Percentiles rank a stretch among this genome's conserved stretches.
Conservation (phyloP, 2,797 vertebrate genomes). For the Discoglossus pictus region DNA sequence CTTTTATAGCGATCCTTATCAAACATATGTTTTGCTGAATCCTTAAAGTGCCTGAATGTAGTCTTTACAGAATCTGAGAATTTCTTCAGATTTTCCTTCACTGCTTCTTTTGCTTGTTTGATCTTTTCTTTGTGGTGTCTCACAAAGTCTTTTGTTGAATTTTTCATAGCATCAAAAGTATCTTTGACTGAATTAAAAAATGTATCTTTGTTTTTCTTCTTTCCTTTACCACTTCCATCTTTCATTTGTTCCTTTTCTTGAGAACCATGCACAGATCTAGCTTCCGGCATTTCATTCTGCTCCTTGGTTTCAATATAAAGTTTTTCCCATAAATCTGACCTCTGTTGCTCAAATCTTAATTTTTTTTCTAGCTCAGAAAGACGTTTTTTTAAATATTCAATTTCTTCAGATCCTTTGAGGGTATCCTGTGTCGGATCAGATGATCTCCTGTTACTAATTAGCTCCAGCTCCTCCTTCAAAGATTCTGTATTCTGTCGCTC, state of each 20-base stretch:
- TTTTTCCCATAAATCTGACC: slow-evolving; percentile 94
- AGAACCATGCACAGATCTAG: background rate
- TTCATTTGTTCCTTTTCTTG: slow-evolving; percentile 58
- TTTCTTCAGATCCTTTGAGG: slow-evolving; percentile 64
- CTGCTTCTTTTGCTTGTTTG: slow-evolving; percentile 94
- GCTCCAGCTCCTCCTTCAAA: slow-evolving; percentile 76
- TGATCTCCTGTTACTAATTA: slow-evolving; percentile 61
- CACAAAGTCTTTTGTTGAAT: slow-evolving; percentile 96
- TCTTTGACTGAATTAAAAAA: slow-evolving; percentile 88
- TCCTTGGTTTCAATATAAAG: slow-evolving; percentile 92
- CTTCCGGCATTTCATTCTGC: slow-evolving; percentile 77
- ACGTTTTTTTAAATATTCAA: slow-evolving; percentile 71
- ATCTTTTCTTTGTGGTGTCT: slow-evolving; percentile 98
- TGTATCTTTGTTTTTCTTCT: slow-evolving; percentile 77
- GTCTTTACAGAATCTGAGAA: slow-evolving; percentile 95
- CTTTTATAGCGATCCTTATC: slow-evolving; percentile 76
- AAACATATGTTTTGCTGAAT: slow-evolving; percentile 84
- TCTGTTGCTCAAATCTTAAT: slow-evolving; percentile 90
- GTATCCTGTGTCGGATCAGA: slow-evolving; percentile 37
- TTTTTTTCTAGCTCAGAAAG: slow-evolving; percentile 86
- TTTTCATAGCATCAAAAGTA: slow-evolving; percentile 95
- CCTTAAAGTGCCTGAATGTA: slow-evolving; percentile 92
- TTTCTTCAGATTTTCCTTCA: slow-evolving; percentile 94
- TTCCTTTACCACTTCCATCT: slow-evolving; percentile 57
- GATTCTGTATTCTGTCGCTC: slow-evolving; percentile 74